Base-by-base conservation (phyloP, 2,888 invertebrate species). In the Auanema freiburgensis region DNA sequence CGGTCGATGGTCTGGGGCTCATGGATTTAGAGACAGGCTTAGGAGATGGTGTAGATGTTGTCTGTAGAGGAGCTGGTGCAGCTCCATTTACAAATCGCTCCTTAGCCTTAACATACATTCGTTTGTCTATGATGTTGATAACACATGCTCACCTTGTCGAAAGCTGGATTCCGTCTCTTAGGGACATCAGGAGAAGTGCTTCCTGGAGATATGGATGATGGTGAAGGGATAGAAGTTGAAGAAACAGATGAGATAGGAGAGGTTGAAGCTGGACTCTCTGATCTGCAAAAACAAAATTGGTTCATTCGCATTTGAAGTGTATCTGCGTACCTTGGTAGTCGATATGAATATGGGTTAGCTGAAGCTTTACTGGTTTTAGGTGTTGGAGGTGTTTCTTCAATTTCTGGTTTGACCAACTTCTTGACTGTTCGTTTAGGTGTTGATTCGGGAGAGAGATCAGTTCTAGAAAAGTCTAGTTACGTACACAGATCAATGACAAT, bases 171-270 rank as follows among this genome's bases (percentile, higher is more conserved):
- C n/a, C 54, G 43, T 40, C 55, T 54, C 33, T 51, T 61, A 57
- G 18, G 57, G 44, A 0, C 4, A 23, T 73, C 73, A 11, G 74
- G 74, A 12, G 71, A 72, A 0, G 69, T 67, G 16, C 64, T 64
- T 33, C 74, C 74, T 11, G 74, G 71, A 11, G 69, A 69, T 10
- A 74, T 64, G 2, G 74, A 74, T 5, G 71, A 70, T 16, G 74
- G 74, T 16, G 74, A 74, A 8, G 70, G 74, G n/a, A 58, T 44
- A 40, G 64, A 65, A 18, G 71, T 63, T 1, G 71, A 67, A 8
- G 71, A 71, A 67, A 71, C 65, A 8, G 74, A 70, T 11, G 73
- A 73, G 11, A 70, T 62, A 8, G 73, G 73, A 33, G 71, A 73
- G 1, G 66, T 62, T 40, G 16, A 40, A 18, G 57, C 25, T 11